Percentiles rank a stretch among this genome's conserved stretches.
Conservation (phyloP, 2,888 invertebrate genomes). For the Mimas tiliae region DNA sequence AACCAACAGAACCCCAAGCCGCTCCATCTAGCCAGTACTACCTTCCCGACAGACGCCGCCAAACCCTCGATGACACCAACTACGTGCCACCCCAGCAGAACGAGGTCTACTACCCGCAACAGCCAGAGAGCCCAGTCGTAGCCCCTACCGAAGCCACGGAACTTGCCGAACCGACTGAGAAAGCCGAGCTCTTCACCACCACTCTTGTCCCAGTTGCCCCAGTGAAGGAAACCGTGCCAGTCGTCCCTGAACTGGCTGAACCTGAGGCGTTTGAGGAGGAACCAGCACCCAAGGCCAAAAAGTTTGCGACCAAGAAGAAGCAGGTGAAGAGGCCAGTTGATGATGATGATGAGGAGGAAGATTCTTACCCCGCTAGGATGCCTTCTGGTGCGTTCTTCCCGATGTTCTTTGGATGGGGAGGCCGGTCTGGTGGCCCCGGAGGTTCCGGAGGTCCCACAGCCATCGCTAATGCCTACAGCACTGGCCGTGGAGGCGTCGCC, state of each 20-base stretch:
- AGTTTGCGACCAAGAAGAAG: conserved; percentile 69
- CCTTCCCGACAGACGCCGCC: conserved; percentile 71
- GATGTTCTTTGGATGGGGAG: conserved; percentile 85
- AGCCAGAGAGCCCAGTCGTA: conserved; percentile 55
- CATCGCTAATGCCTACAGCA: conserved; percentile 90
- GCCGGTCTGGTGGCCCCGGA: conserved; percentile 69
- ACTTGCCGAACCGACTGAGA: conserved; percentile 66
- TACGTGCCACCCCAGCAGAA: conserved; percentile 71
- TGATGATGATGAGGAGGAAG: conserved; percentile 82
- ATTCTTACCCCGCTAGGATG: conserved; percentile 73
- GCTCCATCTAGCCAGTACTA: conserved; percentile 71
- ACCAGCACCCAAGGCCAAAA: conserved; percentile 60
- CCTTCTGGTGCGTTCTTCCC: conserved; percentile 87
- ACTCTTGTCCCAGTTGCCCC: conserved; percentile 52
- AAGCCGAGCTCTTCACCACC: conserved; percentile 58
- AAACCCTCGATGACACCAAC: conserved; percentile 62
- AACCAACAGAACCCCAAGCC: conserved; percentile 55
- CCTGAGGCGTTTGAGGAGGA: conserved; percentile 71
- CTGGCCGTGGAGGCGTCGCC: conserved; percentile 88
- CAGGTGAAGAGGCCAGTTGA: conserved; percentile 67
- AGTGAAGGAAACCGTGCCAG: conserved; percentile 28
- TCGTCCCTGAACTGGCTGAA: conserved; percentile 68
- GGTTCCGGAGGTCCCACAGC: conserved; percentile 87
- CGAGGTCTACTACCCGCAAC: conserved; percentile 69
- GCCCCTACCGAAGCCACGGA: conserved; percentile 59